Base-by-base conservation (phyloP, 2,888 invertebrate species). In the Lochmaea capreae region DNA sequence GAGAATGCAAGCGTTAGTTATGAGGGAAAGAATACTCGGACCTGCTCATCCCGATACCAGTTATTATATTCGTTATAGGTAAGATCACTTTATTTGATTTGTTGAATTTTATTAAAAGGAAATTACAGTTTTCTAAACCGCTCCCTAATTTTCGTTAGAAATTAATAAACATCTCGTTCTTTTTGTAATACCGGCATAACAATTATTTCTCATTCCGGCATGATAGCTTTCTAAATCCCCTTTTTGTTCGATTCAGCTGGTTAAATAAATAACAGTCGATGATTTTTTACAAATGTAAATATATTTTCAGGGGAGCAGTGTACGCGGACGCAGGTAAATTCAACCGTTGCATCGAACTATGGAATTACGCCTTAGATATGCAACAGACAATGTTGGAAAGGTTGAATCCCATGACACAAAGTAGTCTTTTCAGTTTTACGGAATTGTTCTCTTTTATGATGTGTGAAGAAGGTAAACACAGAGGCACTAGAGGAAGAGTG, bases 361-460 rank as follows among this genome's bases (percentile, higher is more conserved):
- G 98, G 98, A 96, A 96, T 88, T 97, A 98, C 88, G 98, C 98
- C 42, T 90, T 98, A 52, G 97, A 97, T 86, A 97, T 97, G 95
- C 98, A 98, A 87, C 96, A 97, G 86, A 92, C 93, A 77, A 96
- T 97, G 89, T 89, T 98, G 79, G 96, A 97, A 81, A 95, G 98
- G 22, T 91, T 98, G 67, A 96, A 96, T 86, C 95, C 96, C 39
- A 95, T 97, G 93, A 98, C 98, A 12, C 97, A 97, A 87, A 96
- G 96, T 85, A 96, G 96, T 77, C 90, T 98, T 76, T 93, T 97
- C 85, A 96, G 97, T 81, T 98, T 98, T 87, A 96, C 97, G 3
- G 98, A 99, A 87, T 91, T 98, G 46, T 97, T 96, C 87, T 94
- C 94, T 74, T 97, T 97, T 87, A 97, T 98, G 96, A 92, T 97